Evolutionary conservation across 2,888 invertebrate genomes (phyloP).

Genomic region (Drosophila ustulata): DNA sequence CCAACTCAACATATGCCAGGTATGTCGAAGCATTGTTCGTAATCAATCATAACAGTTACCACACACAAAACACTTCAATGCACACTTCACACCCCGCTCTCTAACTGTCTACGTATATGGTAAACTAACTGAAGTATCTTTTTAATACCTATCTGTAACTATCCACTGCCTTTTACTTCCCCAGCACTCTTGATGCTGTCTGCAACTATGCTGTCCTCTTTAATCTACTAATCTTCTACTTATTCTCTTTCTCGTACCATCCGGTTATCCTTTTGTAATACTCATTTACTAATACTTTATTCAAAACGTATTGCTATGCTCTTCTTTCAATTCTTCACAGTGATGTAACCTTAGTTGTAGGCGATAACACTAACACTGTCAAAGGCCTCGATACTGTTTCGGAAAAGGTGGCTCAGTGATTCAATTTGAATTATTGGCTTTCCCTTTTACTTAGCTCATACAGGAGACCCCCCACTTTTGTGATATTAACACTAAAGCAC

Average conservation of each 20-base stretch:
- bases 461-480: slow-evolving; percentile 51
- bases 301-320: slow-evolving; percentile 55
- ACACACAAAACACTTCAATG: slow-evolving; percentile 24
- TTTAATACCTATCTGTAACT: slow-evolving; percentile 27
- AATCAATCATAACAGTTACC: slow-evolving; percentile 21
- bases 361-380: slow-evolving; percentile 63
- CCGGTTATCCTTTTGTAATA: slow-evolving; percentile 47
- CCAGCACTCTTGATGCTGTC: slow-evolving; percentile 36
- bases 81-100: slow-evolving; percentile 19
- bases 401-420: slow-evolving; percentile 77
- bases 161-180: slow-evolving; percentile 29
- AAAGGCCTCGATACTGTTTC: slow-evolving; percentile 77
- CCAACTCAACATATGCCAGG: slow-evolving; percentile 87
- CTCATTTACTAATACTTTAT: slow-evolving; percentile 57
- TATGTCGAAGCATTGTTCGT: slow-evolving; percentile 81
- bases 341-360: slow-evolving; percentile 76
- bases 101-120: slow-evolving; percentile 20
- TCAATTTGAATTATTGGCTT: slow-evolving; percentile 17
- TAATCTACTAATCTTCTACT: slow-evolving; percentile 17
- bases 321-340: slow-evolving; percentile 76
- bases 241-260: slow-evolving; percentile 26
- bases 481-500: slow-evolving; percentile 76
- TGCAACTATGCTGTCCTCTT: slow-evolving; percentile 16
- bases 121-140: slow-evolving; percentile 38
- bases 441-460: slow-evolving; percentile 28